phyloP scores from a whole-genome alignment of 2,113 vertebrate genomes.

The Carettochelys insculpta region DNA sequence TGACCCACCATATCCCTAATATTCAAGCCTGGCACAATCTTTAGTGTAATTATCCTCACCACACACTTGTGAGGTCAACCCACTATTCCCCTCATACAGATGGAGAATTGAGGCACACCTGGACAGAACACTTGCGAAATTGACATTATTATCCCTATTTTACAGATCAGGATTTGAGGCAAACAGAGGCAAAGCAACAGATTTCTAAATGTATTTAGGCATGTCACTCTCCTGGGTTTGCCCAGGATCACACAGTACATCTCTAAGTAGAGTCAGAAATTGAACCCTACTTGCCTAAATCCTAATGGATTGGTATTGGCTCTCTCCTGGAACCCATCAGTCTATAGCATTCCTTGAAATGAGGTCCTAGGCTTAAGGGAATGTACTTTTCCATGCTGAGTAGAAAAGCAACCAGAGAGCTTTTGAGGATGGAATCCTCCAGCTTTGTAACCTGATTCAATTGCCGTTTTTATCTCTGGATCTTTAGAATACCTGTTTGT shows the following conservation, averaged over 20 bases:
- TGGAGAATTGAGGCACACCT: too few species aligned
- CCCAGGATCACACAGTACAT: background rate
- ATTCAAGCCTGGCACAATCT: background rate
- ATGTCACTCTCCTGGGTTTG: background rate
- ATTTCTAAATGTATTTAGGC: background rate
- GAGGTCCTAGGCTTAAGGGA: background rate
- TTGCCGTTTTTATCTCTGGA: background rate
- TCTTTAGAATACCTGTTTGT: accelerated
- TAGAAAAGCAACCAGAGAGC: background rate
- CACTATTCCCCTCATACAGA: too few species aligned
- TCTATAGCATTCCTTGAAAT: background rate
- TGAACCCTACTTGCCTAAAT: background rate
- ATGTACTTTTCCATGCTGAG: background rate
- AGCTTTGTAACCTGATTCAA: background rate
- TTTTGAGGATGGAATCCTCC: accelerated
- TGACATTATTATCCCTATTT: background rate
- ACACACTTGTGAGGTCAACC: background rate
- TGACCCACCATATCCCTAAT: background rate
- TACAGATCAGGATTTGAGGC: background rate
- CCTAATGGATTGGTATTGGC: too few species aligned
- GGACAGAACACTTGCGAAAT: background rate
- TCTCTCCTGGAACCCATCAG: background rate
- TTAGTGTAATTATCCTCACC: background rate
- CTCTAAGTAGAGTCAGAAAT: background rate
- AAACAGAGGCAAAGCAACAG: background rate